Conservation (phyloP, 2,113 vertebrate genomes). For the pig (Sus scrofa) region T2T-Sscrofa CM000826.6:109812001-109812500, state of each 20-base stretch:
- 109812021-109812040: neutral
- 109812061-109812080: neutral
- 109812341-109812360: neutral
- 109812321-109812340: neutral
- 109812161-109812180: too few relatives aligned
- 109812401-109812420: neutral
- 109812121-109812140: neutral
- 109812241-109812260: too few relatives aligned
- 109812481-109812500: neutral
- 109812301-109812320: neutral
- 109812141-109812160: too few relatives aligned
- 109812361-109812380: neutral
- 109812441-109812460: neutral
- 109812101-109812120: conserved; percentile 8
- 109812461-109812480: conserved; percentile 11
- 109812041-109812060: neutral
- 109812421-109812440: neutral
- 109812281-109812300: neutral
- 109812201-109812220: too few relatives aligned
- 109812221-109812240: too few relatives aligned
- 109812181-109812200: too few relatives aligned
- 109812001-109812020: neutral
- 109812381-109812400: neutral
- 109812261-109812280: neutral
- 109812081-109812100: neutral